phyloP scores from a whole-genome alignment of 2,113 vertebrate species.

The Dromaius novaehollandiae region DNA sequence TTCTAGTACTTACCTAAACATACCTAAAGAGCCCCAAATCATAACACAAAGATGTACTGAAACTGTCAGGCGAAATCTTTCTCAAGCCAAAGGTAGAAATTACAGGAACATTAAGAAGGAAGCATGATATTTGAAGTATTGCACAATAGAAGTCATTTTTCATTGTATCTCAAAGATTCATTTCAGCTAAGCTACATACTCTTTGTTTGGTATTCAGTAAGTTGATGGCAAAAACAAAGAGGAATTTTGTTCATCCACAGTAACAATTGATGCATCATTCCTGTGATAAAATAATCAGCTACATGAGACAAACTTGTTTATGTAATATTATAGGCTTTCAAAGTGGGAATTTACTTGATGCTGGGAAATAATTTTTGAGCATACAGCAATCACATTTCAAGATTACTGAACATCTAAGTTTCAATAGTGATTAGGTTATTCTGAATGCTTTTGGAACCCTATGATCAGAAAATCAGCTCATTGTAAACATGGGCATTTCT shows the following conservation, averaged over 20 bases:
- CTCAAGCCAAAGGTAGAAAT: neutral
- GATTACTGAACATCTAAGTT: neutral
- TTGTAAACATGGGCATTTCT: neutral
- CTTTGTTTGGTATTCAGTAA: neutral
- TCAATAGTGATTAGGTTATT: neutral
- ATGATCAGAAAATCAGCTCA: neutral
- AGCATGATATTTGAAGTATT: neutral
- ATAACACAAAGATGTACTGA: neutral
- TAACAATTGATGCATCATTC: slow-evolving; percentile 1
- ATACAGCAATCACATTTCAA: neutral
- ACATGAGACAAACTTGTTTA: neutral
- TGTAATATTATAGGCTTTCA: neutral
- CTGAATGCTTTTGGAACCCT: neutral
- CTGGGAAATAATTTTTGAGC: neutral
- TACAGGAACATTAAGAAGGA: neutral
- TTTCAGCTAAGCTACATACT: neutral
- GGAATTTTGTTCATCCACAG: slow-evolving; percentile 29
- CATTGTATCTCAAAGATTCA: neutral
- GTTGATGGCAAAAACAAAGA: neutral
- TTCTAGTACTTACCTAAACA: neutral
- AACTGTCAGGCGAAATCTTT: neutral
- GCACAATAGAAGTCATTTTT: neutral
- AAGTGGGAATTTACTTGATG: neutral
- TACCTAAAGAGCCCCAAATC: neutral
- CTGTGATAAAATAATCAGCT: neutral